Evolutionary conservation across 2,888 invertebrate genomes (phyloP).

Genomic region (Dicroscelio sp.): DNA sequence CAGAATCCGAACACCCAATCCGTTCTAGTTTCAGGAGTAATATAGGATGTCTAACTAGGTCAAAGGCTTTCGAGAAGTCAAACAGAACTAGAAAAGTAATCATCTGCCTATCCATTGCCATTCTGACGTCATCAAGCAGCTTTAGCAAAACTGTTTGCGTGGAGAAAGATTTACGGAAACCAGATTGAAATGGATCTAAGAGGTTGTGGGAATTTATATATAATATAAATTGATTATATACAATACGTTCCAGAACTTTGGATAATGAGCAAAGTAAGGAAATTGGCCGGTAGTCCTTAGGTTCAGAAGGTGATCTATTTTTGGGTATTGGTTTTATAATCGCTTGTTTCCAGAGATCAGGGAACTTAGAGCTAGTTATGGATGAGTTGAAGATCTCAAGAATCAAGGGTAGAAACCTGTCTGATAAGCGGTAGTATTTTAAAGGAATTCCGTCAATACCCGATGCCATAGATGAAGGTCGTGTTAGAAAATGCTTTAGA

Average conservation of each 20-base stretch:
- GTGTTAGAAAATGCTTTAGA: neutral
- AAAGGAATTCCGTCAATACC: no score
- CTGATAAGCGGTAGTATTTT: no score
- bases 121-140: neutral
- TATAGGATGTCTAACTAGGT: slow-evolving; percentile 9
- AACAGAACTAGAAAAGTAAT: neutral
- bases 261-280: slow-evolving; percentile 7
- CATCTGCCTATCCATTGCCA: neutral
- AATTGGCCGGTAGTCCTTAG: slow-evolving; percentile 13
- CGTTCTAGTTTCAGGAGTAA: neutral
- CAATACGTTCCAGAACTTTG: neutral
- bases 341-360: neutral
- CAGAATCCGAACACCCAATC: neutral
- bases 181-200: slow-evolving; percentile 24
- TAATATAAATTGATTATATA: neutral
- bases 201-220: neutral
- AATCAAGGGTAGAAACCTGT: neutral
- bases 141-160: slow-evolving; percentile 5
- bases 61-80: slow-evolving; percentile 34
- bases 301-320: neutral
- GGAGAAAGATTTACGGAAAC: slow-evolving; percentile 1
- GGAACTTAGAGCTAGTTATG: neutral
- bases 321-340: neutral
- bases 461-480: no score
- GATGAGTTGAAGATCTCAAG: neutral